Evolutionary conservation across 2,113 vertebrate species (phyloP).

Genomic region (Donacobius atricapilla): DNA sequence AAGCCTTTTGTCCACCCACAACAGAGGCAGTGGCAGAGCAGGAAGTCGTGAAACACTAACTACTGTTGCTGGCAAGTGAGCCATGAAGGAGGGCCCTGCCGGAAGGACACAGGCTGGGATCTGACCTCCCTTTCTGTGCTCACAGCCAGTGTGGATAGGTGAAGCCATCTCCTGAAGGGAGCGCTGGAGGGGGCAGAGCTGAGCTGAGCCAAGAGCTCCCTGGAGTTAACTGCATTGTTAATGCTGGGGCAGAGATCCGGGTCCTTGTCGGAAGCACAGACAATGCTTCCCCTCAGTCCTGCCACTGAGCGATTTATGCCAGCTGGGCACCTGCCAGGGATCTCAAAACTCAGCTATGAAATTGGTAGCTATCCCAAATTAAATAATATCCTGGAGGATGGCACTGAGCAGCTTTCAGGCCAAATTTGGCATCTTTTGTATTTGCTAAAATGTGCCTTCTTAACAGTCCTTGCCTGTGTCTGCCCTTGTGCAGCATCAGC

Average conservation of each 20-base stretch:
- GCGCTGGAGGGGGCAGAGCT: background rate
- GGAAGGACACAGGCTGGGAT: background rate
- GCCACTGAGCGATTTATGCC: background rate
- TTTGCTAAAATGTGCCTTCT: background rate
- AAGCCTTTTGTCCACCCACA: slow-evolving; percentile 19
- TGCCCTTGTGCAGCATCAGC: background rate
- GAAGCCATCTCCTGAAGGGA: background rate
- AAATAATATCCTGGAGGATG: background rate
- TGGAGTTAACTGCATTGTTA: background rate
- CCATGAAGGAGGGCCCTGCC: background rate
- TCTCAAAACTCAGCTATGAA: background rate
- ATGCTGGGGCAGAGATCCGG: background rate
- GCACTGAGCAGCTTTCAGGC: background rate
- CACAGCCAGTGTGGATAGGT: background rate
- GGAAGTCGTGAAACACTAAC: slow-evolving; percentile 14
- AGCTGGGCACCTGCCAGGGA: background rate
- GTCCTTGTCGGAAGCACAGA: rapidly evolving
- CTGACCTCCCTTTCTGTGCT: background rate
- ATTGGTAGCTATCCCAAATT: background rate
- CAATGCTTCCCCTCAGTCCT: background rate
- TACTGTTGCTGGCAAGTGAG: slow-evolving; percentile 20
- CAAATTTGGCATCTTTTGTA: background rate
- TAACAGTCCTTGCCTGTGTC: background rate
- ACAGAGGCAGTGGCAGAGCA: background rate
- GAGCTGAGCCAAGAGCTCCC: background rate